Evolutionary conservation across 2,113 vertebrate species (phyloP).

Genomic region (Tautogolabrus adspersus): DNA sequence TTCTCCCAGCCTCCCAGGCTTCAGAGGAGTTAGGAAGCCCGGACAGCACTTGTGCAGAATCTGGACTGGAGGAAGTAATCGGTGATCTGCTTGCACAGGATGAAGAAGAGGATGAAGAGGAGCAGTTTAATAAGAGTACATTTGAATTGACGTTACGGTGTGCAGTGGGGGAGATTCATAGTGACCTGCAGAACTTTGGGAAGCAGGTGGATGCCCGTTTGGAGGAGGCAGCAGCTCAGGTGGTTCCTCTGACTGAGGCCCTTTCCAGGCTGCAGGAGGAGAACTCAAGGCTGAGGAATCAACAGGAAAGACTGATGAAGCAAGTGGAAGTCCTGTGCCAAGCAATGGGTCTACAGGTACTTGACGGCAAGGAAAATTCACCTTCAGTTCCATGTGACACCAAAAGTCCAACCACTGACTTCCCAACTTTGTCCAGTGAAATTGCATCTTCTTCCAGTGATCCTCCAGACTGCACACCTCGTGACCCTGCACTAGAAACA

Average conservation of each 20-base stretch:
- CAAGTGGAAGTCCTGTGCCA: constrained; percentile 84
- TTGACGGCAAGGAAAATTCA: constrained; percentile 69
- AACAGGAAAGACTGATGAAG: constrained; percentile 84
- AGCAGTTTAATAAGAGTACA: constrained; percentile 45
- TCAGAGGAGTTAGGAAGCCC: constrained; percentile 48
- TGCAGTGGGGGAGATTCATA: constrained; percentile 83
- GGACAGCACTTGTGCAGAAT: constrained; percentile 71
- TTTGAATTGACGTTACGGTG: constrained; percentile 75
- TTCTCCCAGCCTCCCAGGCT: constrained; percentile 61
- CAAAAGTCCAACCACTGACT: constrained; percentile 14
- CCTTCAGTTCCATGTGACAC: constrained; percentile 19
- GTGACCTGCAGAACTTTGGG: constrained; percentile 85
- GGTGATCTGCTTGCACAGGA: constrained; percentile 74
- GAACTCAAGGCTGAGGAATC: constrained; percentile 83
- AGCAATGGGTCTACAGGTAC: constrained; percentile 73
- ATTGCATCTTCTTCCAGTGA: constrained; percentile 6
- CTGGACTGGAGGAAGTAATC: constrained; percentile 78
- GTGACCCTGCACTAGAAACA: constrained; percentile 8
- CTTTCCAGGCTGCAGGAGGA: constrained; percentile 85
- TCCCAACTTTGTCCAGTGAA: neutral
- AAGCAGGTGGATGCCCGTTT: constrained; percentile 81
- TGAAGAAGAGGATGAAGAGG: constrained; percentile 44
- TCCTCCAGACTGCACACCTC: neutral
- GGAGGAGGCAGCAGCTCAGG: constrained; percentile 69
- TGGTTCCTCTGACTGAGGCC: constrained; percentile 79